A percentile compares a stretch with the other conserved stretches of the same genome.
phyloP scores from a whole-genome alignment of 2,888 invertebrate genomes.

The Pseudococcus jackbeardsleyi region DNA sequence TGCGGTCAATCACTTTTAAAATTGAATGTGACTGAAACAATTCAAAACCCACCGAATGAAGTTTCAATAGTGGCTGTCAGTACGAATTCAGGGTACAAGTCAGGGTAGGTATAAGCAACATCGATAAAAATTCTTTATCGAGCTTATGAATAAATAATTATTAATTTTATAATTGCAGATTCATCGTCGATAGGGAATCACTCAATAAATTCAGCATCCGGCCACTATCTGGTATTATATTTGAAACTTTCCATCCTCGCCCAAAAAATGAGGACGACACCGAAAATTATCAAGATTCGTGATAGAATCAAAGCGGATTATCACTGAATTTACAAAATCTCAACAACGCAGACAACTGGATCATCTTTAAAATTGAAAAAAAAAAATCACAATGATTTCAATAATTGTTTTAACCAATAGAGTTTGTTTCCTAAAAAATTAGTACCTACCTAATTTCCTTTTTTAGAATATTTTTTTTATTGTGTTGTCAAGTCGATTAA shows the following conservation, averaged over 20 bases:
- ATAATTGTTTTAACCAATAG: no score
- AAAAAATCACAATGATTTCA: no score
- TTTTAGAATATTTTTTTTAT: no score
- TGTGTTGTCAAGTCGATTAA: no score
- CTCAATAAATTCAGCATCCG: neutral
- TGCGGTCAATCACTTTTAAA: neutral
- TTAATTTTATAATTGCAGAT: neutral
- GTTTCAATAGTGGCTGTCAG: neutral
- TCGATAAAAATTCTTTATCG: neutral
- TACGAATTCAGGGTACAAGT: neutral
- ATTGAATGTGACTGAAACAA: neutral
- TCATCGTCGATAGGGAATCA: neutral
- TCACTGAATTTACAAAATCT: no score
- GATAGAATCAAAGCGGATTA: no score
- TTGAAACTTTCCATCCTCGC: neutral
- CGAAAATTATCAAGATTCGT: neutral
- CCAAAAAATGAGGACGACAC: neutral
- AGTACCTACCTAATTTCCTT: no score
- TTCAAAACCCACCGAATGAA: neutral
- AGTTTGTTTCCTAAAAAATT: no score
- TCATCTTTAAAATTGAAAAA: no score
- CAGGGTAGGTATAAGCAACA: neutral
- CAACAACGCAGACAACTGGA: no score
- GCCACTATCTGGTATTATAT: neutral
- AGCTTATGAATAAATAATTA: neutral